Evolutionary conservation across 1,140 invertebrate genomes (phyloP), one percentile per base, ranked within the genome.

Genomic region (Propsilocerus akamusi): DNA sequence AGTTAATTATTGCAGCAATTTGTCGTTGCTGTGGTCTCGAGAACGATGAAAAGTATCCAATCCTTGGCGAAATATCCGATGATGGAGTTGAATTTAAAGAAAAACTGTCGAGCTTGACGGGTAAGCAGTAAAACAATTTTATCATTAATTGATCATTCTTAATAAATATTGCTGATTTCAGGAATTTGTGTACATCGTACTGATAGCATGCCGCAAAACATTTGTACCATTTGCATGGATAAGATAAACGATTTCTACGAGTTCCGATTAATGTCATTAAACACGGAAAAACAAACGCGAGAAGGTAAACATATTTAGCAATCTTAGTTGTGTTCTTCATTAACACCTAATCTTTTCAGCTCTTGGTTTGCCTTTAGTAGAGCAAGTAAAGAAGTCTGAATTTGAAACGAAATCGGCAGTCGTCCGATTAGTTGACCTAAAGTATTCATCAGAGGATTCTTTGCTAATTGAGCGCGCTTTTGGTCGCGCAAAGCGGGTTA

Each of bases 191-290:
- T 41, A 20, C 17, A 41, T 20, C 12, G 34, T 7, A n/a, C n/a
- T 53, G 73, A 75, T 52, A 70, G 69, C 56, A 74, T 75, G 72
- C 73, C 73, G 0, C 72, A 73, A n/a, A 61, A 71, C 25, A 73
- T 74, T 54, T 74, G 71, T 55, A 68, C 67, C 51, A 53, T 72
- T 24, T 75, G 73, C 47, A 68, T 73, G 26, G 73, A 74, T 51
- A 75, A 73, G 62, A 72, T 76, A 41, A 74, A 75, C 59, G 74
- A 76, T 58, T 75, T 71, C 59, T 71, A 69, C 28, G 70, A 74
- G 55, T 74, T 73, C 60, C 63, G 71, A 20, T 68, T 72, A 53
- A 70, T 73, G 68, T 74, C 71, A 54, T 59, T 60, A 50, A 63
- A 68, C 23, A 75, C 71, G 3, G 71, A 74, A 49, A 66, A 62